Conservation (phyloP, 2,888 invertebrate genomes). For the Labia minor region DNA sequence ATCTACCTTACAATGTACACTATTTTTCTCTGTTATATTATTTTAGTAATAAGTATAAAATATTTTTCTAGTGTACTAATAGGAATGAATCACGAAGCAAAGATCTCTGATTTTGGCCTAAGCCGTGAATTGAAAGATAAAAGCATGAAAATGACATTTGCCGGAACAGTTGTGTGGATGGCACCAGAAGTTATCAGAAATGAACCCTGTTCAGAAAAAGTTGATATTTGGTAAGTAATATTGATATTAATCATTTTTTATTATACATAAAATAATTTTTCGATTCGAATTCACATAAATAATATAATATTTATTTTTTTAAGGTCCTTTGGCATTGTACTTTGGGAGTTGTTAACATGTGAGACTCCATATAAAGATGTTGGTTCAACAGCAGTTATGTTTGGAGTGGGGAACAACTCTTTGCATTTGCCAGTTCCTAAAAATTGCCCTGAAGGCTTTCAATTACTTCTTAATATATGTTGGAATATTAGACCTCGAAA, state of each 20-base stretch:
- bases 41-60: too few species aligned
- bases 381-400: conserved; percentile 94
- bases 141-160: conserved; percentile 94
- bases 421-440: conserved; percentile 83
- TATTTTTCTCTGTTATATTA: too few species aligned
- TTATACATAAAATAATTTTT: neutral
- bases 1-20: too few species aligned
- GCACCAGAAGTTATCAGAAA: conserved; percentile 96
- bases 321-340: conserved; percentile 86
- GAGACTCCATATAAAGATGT: conserved; percentile 89
- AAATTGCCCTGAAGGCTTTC: conserved; percentile 79
- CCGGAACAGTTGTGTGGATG: conserved; percentile 99
- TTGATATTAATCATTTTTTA: neutral
- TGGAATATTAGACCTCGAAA: conserved; percentile 85
- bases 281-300: neutral
- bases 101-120: conserved; percentile 97
- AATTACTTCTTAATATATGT: conserved; percentile 79
- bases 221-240: conserved; percentile 76
- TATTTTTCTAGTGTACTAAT: conserved; percentile 65
- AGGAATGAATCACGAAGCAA: conserved; percentile 66
- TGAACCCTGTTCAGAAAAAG: conserved; percentile 93
- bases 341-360: conserved; percentile 95
- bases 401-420: conserved; percentile 92
- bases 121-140: conserved; percentile 89
- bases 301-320: conserved; percentile 18